Evolutionary conservation across 2,888 invertebrate genomes (phyloP).

Genomic region (Steromphala cineraria): DNA sequence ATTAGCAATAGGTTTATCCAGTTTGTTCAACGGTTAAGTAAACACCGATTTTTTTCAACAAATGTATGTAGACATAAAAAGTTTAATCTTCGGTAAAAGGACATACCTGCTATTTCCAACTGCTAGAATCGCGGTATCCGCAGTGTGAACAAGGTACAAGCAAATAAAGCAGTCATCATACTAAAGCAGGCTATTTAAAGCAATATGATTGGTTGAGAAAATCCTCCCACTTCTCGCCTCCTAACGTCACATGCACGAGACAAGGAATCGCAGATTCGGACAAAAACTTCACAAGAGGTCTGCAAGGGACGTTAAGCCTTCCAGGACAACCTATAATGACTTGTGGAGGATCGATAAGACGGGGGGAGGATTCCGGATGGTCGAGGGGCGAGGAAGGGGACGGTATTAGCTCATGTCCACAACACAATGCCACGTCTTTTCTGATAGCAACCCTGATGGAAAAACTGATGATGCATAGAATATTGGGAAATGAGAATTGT

Average conservation of each 20-base stretch:
- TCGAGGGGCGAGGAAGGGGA: background rate
- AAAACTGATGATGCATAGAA: background rate
- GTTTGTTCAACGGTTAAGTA: no score
- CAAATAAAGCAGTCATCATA: no score
- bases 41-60: no score
- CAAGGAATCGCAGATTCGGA: background rate
- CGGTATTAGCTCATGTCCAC: background rate
- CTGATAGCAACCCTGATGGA: background rate
- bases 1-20: no score
- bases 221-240: background rate
- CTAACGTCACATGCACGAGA: background rate
- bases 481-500: background rate
- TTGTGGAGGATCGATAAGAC: background rate
- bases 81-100: no score
- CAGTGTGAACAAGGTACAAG: no score
- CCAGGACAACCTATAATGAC: background rate
- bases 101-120: no score
- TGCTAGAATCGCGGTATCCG: no score
- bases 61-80: background rate
- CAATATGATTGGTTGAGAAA: background rate
- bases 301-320: background rate
- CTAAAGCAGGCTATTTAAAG: no score
- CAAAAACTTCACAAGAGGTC: background rate
- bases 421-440: background rate
- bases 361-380: background rate